Percentiles rank a stretch among this genome's conserved stretches.
Evolutionary conservation across 2,113 vertebrate genomes (phyloP).

Genomic region (Pogona vitticeps): DNA sequence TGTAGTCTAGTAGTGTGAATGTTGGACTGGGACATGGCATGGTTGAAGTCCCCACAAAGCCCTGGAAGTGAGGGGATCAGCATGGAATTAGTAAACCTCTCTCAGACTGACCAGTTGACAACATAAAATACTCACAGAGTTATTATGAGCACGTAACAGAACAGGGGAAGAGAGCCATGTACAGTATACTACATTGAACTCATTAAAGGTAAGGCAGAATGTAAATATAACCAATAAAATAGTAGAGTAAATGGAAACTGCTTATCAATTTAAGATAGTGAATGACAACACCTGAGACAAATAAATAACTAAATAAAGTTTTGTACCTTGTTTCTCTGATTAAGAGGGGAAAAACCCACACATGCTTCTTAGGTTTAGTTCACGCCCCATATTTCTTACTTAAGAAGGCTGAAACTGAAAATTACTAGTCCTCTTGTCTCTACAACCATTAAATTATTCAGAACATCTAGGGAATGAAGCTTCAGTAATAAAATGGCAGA

Average conservation of each 20-base stretch:
- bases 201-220: no score
- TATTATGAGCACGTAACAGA: no score
- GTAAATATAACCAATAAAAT: background rate
- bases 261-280: background rate
- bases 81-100: no score
- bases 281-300: background rate
- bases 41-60: no score
- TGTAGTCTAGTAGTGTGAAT: no score
- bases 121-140: no score
- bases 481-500: slow-evolving; percentile 11
- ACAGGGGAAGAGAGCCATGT: no score
- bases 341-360: background rate
- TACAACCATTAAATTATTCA: slow-evolving; percentile 3
- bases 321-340: background rate
- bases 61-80: no score
- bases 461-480: background rate
- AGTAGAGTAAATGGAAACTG: no score
- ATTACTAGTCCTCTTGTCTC: background rate
- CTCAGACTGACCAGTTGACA: no score
- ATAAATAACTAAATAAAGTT: background rate
- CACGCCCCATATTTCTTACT: background rate
- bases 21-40: no score
- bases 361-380: background rate
- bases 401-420: background rate
- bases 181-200: no score